Evolutionary conservation across 2,113 vertebrate genomes (phyloP).

Genomic region (Dermatemys mawii): DNA sequence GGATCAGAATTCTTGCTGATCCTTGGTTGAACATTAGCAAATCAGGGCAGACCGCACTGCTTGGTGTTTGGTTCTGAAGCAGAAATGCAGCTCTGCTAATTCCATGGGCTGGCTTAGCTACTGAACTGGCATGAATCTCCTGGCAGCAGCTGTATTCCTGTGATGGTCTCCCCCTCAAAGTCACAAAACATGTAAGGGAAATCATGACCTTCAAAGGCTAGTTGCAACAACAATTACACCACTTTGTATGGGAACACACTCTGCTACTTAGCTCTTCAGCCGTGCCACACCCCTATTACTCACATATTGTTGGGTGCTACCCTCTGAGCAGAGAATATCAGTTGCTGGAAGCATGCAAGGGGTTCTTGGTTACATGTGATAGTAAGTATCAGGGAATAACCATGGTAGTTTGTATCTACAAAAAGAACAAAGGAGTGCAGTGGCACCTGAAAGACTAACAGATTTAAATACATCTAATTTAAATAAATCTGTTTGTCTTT

Average conservation of each 20-base stretch:
- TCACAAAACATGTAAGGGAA: not conserved
- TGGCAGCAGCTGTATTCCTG: not conserved
- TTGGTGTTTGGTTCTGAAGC: not conserved
- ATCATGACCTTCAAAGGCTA: not conserved
- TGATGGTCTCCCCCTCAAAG: not conserved
- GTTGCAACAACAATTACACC: not conserved
- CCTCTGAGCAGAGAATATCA: not conserved
- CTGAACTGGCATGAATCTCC: not conserved
- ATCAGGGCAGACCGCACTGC: not conserved
- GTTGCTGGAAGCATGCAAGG: accelerated
- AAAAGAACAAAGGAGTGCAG: too few relatives aligned
- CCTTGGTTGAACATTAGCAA: not conserved
- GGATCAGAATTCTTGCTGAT: not conserved
- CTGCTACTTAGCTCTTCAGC: not conserved
- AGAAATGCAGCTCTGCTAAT: not conserved
- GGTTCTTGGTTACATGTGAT: not conserved
- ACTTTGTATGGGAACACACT: not conserved
- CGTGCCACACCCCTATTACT: not conserved
- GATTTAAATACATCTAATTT: too few relatives aligned
- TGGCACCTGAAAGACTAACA: too few relatives aligned
- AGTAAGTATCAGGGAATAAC: too few relatives aligned
- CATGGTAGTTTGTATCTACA: too few relatives aligned
- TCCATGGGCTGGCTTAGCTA: not conserved
- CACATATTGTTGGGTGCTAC: not conserved
- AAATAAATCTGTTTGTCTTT: too few relatives aligned